Evolutionary conservation across 2,888 invertebrate species (phyloP).

Genomic region (Drosophila setosimentum): DNA sequence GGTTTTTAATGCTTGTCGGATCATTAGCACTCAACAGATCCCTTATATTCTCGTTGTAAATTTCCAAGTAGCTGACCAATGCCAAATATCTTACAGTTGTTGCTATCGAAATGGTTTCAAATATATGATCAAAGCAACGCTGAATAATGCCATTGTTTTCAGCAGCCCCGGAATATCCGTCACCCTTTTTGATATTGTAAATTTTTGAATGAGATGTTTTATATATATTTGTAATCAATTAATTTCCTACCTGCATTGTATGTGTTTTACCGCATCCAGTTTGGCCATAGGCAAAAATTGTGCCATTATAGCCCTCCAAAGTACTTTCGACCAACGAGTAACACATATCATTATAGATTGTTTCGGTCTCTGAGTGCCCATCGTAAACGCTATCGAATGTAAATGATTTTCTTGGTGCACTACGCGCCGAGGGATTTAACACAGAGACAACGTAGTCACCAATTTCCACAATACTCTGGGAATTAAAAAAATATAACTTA

Average conservation of each 20-base stretch:
- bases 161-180: conserved; percentile 13
- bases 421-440: conserved; percentile 88
- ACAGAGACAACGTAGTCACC: conserved; percentile 88
- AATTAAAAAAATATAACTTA: conserved; percentile 19
- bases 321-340: conserved; percentile 94
- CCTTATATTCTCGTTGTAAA: conserved; percentile 97
- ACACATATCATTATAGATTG: conserved; percentile 94
- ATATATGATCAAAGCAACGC: conserved; percentile 94
- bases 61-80: conserved; percentile 91
- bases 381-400: conserved; percentile 95
- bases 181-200: conserved; percentile 36
- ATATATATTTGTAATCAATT: background rate
- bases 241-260: conserved; percentile 95
- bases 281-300: conserved; percentile 97
- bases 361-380: conserved; percentile 91
- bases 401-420: conserved; percentile 89
- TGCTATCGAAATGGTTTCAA: conserved; percentile 92
- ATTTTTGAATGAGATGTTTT: background rate
- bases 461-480: conserved; percentile 89
- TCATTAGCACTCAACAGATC: conserved; percentile 91
- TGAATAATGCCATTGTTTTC: conserved; percentile 88
- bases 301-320: conserved; percentile 96
- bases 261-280: conserved; percentile 96
- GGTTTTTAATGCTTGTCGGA: conserved; percentile 79
- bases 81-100: conserved; percentile 89